These are phyloP conservation scores for Steinernema feltiae DNA, from an alignment of 1,140 invertebrate genomes.

Conservation along the genomic window DNA sequence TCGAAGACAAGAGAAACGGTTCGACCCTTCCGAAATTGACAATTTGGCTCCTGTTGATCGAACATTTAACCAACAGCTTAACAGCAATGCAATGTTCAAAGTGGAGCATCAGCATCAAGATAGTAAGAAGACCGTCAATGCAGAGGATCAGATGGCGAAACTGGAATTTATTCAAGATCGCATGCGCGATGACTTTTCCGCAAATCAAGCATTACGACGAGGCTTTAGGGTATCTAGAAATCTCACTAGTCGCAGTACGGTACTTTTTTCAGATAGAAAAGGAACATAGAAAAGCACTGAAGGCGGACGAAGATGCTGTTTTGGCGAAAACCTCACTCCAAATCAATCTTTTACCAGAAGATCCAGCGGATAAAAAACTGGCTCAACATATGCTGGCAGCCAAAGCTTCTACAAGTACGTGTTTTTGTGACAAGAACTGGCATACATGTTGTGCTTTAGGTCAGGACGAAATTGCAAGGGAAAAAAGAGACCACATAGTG, in stretches of 20 bases:
- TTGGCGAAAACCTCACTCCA: conserved; percentile 40
- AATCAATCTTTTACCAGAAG: conserved; percentile 43
- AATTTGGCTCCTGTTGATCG: conserved; percentile 66
- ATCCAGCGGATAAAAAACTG: conserved; percentile 44
- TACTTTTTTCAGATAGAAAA: conserved; percentile 46
- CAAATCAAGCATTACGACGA: conserved; percentile 44
- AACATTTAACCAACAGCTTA: conserved; percentile 45
- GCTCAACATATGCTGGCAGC: conserved; percentile 21
- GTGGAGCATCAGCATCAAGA: conserved; percentile 49
- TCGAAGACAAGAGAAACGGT: conserved; percentile 88
- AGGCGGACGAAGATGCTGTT: conserved; percentile 41
- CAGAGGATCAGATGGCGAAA: conserved; percentile 44
- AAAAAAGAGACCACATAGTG: background rate
- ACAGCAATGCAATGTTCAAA: conserved; percentile 55
- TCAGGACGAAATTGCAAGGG: background rate
- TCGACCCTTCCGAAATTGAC: conserved; percentile 92
- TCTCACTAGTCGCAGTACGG: background rate
- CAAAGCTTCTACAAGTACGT: background rate
- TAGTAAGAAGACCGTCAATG: conserved; percentile 41
- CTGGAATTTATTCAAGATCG: conserved; percentile 51
- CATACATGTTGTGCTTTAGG: background rate
- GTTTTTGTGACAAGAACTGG: background rate
- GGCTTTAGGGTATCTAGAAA: conserved; percentile 40
- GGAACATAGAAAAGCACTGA: conserved; percentile 39
- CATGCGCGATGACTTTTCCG: conserved; percentile 51